Evolutionary conservation across 2,113 vertebrate species (phyloP), one percentile per base, ranked within the genome.

Genomic region (Ciconia maguari): DNA sequence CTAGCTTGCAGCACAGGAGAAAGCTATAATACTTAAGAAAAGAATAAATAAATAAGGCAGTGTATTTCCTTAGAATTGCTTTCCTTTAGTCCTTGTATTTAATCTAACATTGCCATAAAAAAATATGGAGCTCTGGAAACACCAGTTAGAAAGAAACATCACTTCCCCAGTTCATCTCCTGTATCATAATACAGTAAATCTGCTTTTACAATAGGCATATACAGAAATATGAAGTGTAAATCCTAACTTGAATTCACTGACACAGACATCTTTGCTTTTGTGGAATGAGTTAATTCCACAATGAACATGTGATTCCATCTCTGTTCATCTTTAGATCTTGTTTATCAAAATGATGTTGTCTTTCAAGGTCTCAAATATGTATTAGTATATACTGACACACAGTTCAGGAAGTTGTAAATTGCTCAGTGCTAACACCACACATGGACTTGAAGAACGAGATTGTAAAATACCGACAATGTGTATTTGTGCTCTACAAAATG

Each of bases 371-470:
- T 77, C 65, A 69, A 52, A 6, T 57, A 22, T 26, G 11, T 24
- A 17, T 64, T 62, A 38, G 11, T 49, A 17, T 46, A 22, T 20
- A 51, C 10, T 32, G 29, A 55, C 22, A 4, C 21, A 25, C 55
- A 55, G 16, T 27, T 57, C 27, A 62, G 51, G 34, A 85, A 14
- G 11, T 3, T 68, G 21, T 54, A 64, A 57, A 46, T 68, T 24
- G 3, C 21, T 89, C 30, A n/a, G 52, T 62, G 41, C 34, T 58
- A 29, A 38, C 29, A 52, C 44, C 48, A 62, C 22, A 16, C 24
- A 9, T 11, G 13, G 27, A n/a, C 34, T 42, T 62, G 29, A 42
- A 51, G 13, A 64, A 11, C 0, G 0, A 69, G 36, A 41, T 11
- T 26, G 26, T 55, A 62, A 87, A 85, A 55, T 48, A 82, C 4